phyloP scores from a whole-genome alignment of 2,797 vertebrate genomes.

The Cossypha polioptera region DNA sequence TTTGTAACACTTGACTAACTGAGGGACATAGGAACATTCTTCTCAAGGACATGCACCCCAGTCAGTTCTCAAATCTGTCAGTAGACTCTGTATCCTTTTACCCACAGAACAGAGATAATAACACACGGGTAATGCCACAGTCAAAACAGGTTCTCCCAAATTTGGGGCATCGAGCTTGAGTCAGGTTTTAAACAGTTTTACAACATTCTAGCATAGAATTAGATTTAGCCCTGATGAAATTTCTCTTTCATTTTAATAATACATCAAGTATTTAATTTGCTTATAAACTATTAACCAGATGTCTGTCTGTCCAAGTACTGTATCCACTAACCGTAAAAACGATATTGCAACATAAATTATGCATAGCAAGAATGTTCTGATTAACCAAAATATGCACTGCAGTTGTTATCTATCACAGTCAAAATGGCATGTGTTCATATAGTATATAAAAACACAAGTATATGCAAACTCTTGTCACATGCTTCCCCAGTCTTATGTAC shows the following conservation, averaged over 20 bases:
- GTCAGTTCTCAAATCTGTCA: background rate
- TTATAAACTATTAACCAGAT: slow-evolving; percentile 44
- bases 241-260: slow-evolving; percentile 30
- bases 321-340: slow-evolving; percentile 17
- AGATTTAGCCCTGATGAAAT: background rate
- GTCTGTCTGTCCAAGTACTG: slow-evolving; percentile 18
- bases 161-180: background rate
- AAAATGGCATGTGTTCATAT: background rate
- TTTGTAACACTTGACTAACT: background rate
- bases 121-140: background rate
- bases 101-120: background rate
- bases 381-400: background rate
- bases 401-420: background rate
- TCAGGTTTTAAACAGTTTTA: background rate
- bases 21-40: background rate
- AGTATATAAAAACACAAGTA: background rate
- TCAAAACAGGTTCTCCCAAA: background rate
- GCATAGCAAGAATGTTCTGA: background rate
- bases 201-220: background rate
- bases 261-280: slow-evolving; percentile 34
- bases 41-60: background rate
- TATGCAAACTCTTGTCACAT: background rate
- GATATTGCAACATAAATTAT: slow-evolving; percentile 28
- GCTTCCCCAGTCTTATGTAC: background rate
- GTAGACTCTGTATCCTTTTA: background rate